Percentiles rank a stretch among this genome's conserved stretches.
Conservation (phyloP, 2,888 invertebrate genomes). For the Oligia latruncula region DNA sequence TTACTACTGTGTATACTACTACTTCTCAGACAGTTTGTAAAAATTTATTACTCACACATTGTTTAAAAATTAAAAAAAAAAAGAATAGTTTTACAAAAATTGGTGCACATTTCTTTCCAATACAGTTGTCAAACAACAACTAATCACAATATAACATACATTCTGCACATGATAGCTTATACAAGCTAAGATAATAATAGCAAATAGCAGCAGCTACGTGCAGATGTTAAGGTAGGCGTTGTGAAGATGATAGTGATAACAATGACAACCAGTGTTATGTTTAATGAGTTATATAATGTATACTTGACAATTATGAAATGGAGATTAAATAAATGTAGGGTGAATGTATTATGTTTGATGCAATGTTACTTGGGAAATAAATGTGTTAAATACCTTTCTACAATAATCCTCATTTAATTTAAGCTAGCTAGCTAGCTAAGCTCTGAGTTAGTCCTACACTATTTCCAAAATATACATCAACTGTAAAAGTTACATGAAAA, state of each 20-base stretch:
- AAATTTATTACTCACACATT: background rate
- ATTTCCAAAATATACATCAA: slow-evolving; percentile 12
- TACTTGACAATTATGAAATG: slow-evolving; percentile 13
- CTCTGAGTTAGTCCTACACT: slow-evolving; percentile 3
- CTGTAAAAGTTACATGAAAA: background rate
- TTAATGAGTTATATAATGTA: slow-evolving; percentile 19
- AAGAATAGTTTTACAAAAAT: background rate
- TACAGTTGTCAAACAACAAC: slow-evolving; percentile 1
- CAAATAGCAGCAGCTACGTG: slow-evolving; percentile 19
- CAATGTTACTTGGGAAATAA: background rate
- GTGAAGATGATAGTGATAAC: slow-evolving; percentile 43
- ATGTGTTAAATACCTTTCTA: background rate
- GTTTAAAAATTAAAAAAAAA: background rate
- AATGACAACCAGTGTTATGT: slow-evolving; percentile 29
- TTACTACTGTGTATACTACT: background rate
- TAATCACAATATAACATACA: background rate
- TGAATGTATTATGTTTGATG: slow-evolving; percentile 7
- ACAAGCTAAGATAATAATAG: slow-evolving; percentile 24
- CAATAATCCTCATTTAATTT: background rate
- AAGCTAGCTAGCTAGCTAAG: background rate
- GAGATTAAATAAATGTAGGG: background rate
- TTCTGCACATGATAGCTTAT: slow-evolving; percentile 1
- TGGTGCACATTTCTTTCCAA: slow-evolving; percentile 7
- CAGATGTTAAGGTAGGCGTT: slow-evolving; percentile 32
- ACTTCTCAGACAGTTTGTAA: background rate